Evolutionary conservation across 2,888 invertebrate genomes (phyloP).

Genomic region (Pheosia gnoma): DNA sequence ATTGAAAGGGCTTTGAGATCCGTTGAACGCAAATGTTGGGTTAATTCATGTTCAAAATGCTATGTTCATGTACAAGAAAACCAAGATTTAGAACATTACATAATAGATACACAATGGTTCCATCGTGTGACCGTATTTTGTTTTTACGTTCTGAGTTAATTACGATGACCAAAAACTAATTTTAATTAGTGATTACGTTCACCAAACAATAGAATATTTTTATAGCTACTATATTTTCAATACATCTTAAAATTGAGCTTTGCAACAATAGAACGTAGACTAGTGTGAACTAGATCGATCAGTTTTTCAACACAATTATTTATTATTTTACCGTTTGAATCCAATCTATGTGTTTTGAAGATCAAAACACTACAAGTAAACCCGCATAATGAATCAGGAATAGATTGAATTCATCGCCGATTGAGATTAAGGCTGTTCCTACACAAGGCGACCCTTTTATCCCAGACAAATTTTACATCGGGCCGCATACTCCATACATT

Average conservation of each 20-base stretch:
- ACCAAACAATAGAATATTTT: background rate
- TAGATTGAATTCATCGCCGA: slow-evolving; percentile 68
- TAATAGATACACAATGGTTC: too few species aligned
- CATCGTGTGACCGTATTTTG: too few species aligned
- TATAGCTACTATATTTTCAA: background rate
- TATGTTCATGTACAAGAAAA: too few species aligned
- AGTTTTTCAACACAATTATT: slow-evolving; percentile 18
- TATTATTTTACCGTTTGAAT: slow-evolving; percentile 29
- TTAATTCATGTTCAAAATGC: too few species aligned
- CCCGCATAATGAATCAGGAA: slow-evolving; percentile 58
- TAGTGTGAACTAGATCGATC: slow-evolving; percentile 26
- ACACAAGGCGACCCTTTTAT: too few species aligned
- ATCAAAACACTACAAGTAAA: slow-evolving; percentile 44
- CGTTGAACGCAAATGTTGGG: background rate
- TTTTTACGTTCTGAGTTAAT: background rate
- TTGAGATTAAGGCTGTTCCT: slow-evolving; percentile 15
- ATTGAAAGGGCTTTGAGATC: slow-evolving; percentile 7
- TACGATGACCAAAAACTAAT: background rate
- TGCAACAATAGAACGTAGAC: slow-evolving; percentile 9
- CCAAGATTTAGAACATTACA: too few species aligned
- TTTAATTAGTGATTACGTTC: background rate
- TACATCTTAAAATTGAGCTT: background rate
- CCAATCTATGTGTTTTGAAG: slow-evolving; percentile 28
- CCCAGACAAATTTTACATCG: too few species aligned
- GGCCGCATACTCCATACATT: too few species aligned